Evolutionary conservation across 2,797 vertebrate genomes (phyloP).

Genomic region (Pangasius macronema): DNA sequence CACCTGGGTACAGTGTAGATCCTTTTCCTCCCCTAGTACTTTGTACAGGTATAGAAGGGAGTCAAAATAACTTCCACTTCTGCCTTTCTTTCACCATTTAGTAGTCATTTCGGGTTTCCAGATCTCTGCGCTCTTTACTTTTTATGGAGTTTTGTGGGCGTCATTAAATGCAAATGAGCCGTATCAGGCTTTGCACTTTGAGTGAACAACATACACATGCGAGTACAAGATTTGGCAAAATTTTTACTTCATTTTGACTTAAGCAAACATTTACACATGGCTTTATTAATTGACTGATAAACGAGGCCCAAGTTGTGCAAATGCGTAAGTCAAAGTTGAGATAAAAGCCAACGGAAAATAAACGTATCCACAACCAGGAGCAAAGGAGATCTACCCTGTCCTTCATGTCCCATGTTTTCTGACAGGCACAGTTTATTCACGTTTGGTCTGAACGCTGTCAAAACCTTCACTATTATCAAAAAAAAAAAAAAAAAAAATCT

Average conservation of each 20-base stretch:
- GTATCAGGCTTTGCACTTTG: background rate
- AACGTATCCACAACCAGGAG: background rate
- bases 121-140: background rate
- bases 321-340: background rate
- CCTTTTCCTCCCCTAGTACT: background rate
- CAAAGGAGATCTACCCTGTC: background rate
- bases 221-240: background rate
- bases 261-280: background rate
- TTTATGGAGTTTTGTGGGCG: background rate
- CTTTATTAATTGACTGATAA: background rate
- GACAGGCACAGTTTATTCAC: background rate
- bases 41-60: background rate
- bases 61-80: background rate
- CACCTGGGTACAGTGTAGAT: background rate
- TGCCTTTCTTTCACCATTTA: background rate
- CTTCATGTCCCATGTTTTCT: background rate
- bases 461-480: background rate
- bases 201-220: background rate
- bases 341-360: background rate
- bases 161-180: background rate
- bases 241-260: background rate
- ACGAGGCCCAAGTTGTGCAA: background rate
- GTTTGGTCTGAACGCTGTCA: background rate
- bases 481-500: background rate
- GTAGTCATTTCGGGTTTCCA: background rate